Base-by-base conservation (phyloP, 1,140 invertebrate species). In the Drosophila busckii region DNA sequence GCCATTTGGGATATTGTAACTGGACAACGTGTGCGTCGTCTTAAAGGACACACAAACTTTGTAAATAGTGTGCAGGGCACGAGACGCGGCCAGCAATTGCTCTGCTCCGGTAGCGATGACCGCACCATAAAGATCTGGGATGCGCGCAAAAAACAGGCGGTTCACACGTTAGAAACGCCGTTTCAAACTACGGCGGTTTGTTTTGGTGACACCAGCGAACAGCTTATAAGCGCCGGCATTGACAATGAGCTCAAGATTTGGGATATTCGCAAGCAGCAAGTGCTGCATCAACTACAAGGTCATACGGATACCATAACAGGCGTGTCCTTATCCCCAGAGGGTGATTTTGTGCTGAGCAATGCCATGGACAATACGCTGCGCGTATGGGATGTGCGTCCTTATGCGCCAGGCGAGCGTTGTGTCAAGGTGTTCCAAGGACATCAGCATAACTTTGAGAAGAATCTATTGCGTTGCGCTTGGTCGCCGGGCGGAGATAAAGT, bases 191-290 rank as follows among this genome's bases (percentile, higher is more conserved):
- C 97, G 16, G 90, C 97, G 0, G 95, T 98, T 1, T 92, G 95
- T 5, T 99, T 99, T 86, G 98, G 97, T 87, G 98, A 99, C 76
- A 98, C 96, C 4, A 92, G 96, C 0, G 97, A 99, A 85, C 96
- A 98, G 88, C 89, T 95, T 1, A 92, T 93, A 17, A 93, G 94
- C 32, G 97, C 94, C 25, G 98, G 98, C 2, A 96, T 99, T 35
- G 98, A 99, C 87, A 99, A 99, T 89, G 94, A 98, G 49, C 92
- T 99, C 3, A 99, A 99, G 91, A 94, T 98, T 1, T 99, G 98
- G 98, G 98, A 99, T 88, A 89, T 99, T 12, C 90, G 98, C 35
- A 98, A 96, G 86, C 96, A 96, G 87, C 92, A 94, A 44, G 88
- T 98, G 20, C 85, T 97, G 0, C 97, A 98, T 84, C 92, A 91